phyloP scores from a whole-genome alignment of 2,888 invertebrate species.

The Zelleria hepariella region DNA sequence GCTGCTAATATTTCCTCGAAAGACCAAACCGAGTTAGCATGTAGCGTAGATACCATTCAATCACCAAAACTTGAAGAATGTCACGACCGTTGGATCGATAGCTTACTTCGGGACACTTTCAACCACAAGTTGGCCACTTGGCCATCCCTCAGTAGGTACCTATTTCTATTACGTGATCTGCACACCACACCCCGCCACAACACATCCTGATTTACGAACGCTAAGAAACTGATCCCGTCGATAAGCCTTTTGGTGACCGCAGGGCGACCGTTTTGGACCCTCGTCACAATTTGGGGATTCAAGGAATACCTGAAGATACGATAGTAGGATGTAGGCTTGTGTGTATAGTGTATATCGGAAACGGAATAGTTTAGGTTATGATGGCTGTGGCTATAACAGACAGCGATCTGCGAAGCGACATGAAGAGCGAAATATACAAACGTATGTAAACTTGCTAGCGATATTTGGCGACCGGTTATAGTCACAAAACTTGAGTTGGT shows the following conservation, averaged over 20 bases:
- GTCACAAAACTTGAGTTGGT: too few relatives aligned
- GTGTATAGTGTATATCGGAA: background rate
- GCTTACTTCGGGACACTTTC: background rate
- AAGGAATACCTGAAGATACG: background rate
- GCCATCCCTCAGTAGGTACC: background rate
- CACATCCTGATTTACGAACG: background rate
- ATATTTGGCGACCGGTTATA: too few relatives aligned
- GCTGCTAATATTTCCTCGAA: too few relatives aligned
- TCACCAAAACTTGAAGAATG: too few relatives aligned
- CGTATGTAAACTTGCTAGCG: too few relatives aligned
- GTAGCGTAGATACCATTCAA: too few relatives aligned
- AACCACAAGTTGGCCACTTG: background rate
- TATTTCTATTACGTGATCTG: background rate
- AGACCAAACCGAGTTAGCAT: too few relatives aligned
- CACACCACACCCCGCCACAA: background rate
- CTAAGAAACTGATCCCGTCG: background rate
- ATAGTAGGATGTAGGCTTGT: background rate
- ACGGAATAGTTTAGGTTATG: too few relatives aligned
- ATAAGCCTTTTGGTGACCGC: background rate
- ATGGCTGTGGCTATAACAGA: too few relatives aligned
- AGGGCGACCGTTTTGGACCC: background rate
- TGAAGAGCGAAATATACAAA: too few relatives aligned
- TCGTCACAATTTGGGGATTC: background rate
- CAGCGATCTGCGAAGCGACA: too few relatives aligned
- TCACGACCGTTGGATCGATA: background rate